phyloP scores from a whole-genome alignment of 2,797 vertebrate genomes.

The Sebastes jordani region DNA sequence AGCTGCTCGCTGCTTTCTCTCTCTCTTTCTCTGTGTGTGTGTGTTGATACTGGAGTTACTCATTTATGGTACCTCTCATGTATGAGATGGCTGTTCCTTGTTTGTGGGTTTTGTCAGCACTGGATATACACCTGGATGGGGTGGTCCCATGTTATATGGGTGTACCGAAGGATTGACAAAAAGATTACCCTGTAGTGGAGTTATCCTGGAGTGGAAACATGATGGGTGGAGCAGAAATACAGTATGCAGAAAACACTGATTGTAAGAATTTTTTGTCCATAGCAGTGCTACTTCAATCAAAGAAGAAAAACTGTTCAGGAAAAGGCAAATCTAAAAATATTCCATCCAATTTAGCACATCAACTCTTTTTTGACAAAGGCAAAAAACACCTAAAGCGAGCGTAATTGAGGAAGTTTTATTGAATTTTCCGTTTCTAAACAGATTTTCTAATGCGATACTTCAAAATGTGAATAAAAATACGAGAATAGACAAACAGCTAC shows the following conservation, averaged over 20 bases:
- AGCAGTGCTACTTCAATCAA: neutral
- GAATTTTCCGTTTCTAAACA: rapidly evolving
- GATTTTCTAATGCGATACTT: too few relatives aligned
- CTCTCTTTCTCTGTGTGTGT: neutral
- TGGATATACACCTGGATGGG: neutral
- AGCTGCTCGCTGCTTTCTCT: constrained; percentile 33
- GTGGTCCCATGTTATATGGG: neutral
- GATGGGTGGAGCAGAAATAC: neutral
- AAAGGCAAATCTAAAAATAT: neutral
- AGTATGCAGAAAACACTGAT: neutral
- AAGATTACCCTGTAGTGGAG: neutral
- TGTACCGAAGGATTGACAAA: neutral
- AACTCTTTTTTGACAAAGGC: too few relatives aligned
- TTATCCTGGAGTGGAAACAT: neutral
- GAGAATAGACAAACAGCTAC: too few relatives aligned
- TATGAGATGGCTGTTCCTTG: constrained; percentile 18
- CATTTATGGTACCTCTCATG: constrained; percentile 24
- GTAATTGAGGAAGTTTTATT: too few relatives aligned
- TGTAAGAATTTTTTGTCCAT: rapidly evolving
- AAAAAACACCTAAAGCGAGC: rapidly evolving
- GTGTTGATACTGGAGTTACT: constrained; percentile 25
- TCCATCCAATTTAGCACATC: too few relatives aligned
- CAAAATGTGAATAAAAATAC: too few relatives aligned
- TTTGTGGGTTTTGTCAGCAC: constrained; percentile 31
- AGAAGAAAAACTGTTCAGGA: neutral